Evolutionary conservation across 2,113 vertebrate species (phyloP), one percentile per base, ranked within the genome.

Genomic region (Elephantulus edwardii): DNA sequence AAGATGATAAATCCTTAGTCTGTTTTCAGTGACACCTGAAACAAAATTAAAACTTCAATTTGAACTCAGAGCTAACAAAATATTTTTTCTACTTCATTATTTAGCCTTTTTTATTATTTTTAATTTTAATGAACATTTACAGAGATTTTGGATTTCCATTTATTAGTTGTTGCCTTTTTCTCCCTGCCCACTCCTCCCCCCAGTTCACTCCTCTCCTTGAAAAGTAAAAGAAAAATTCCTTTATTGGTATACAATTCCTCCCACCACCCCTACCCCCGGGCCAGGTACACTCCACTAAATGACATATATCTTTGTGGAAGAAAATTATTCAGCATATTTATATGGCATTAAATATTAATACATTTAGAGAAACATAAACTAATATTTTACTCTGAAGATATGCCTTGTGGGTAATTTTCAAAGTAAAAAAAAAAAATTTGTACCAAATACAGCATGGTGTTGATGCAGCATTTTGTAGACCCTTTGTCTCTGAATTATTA

Each of bases 381-480:
- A 50, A 54, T 54, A 84, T 56, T 48, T 16, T n/a, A 4, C 28
- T 38, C 38, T 4, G 0, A 19, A 4, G 11, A 16, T 42, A 13
- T 44, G 20, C 8, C 24, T 8, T 52, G 11, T 17, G 7, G 5
- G 48, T 13, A 44, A 22, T 20, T 22, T 48, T 44, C 14, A 71
- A 60, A 44, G 14, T 40, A 1, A 44, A 22, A 30, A 7, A n/a
- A 9, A n/a, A 8, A 35, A 2, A 33, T 68, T 62, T n/a, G n/a
- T n/a, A n/a, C n/a, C 12, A 0, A 35, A 35, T 2, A 2, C 17
- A 2, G 1, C 1, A 8, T 19, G 12, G n/a, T 17, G 7, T 5
- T 38, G 19, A n/a, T 0, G 2, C 0, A 62, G 42, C 30, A 20
- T 70, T 78, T n/a, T 46, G 24, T 33, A 20, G 17, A 54, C 12